Percentiles rank a stretch among this genome's conserved stretches.
phyloP scores from a whole-genome alignment of 1,140 invertebrate genomes.

The Magallana ariakensis region DNA sequence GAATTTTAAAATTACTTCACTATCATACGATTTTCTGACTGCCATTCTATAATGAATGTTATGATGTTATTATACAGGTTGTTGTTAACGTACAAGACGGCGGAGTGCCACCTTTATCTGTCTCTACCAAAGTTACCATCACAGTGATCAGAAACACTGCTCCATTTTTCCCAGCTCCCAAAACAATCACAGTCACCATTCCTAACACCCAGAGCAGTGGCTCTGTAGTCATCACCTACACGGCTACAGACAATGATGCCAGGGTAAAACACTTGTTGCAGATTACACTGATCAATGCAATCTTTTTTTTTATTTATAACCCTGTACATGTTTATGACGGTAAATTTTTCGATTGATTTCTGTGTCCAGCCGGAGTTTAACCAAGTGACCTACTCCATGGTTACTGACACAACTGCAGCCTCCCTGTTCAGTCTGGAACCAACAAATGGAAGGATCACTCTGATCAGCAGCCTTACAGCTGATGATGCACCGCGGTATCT shows the following conservation, averaged over 20 bases:
- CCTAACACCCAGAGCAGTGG: neutral
- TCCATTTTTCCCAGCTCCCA: constrained; percentile 57
- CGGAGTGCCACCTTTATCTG: constrained; percentile 91
- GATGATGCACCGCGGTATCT: neutral
- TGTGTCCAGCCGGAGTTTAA: constrained; percentile 62
- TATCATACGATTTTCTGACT: too few relatives aligned
- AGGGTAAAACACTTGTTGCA: neutral
- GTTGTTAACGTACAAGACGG: constrained; percentile 92
- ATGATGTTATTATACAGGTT: constrained; percentile 81
- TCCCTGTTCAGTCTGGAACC: constrained; percentile 89
- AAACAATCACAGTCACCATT: neutral
- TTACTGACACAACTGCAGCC: constrained; percentile 44
- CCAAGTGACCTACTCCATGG: constrained; percentile 57
- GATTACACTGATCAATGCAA: neutral
- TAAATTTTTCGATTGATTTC: neutral
- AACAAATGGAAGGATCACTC: constrained; percentile 87
- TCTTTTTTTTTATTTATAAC: neutral
- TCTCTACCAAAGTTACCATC: constrained; percentile 90
- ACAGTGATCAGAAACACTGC: constrained; percentile 64
- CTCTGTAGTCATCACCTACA: constrained; percentile 26
- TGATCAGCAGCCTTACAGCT: neutral
- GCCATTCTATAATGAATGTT: too few relatives aligned
- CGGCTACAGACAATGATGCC: constrained; percentile 57
- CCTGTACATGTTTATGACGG: neutral
- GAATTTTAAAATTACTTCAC: too few relatives aligned